phyloP scores from a whole-genome alignment of 2,797 vertebrate species.

The Galagoides demidoff region DNA sequence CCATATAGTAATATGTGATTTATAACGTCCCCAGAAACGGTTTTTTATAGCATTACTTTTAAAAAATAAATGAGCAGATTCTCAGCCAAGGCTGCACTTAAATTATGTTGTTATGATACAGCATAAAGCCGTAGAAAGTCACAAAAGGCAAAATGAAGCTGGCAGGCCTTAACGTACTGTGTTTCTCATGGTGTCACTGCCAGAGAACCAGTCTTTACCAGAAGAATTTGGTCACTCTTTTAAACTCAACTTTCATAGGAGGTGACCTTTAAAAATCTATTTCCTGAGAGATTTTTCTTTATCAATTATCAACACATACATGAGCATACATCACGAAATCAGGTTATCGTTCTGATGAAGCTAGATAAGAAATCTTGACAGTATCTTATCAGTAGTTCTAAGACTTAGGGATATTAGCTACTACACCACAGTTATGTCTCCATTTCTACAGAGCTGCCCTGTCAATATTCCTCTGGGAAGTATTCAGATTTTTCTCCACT shows the following conservation, averaged over 20 bases:
- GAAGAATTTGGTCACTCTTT: background rate
- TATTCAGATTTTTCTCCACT: background rate
- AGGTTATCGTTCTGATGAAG: background rate
- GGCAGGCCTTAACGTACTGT: background rate
- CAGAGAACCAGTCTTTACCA: background rate
- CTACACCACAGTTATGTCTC: background rate
- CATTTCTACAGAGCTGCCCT: background rate
- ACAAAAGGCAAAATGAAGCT: background rate
- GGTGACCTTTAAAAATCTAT: background rate
- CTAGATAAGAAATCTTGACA: background rate
- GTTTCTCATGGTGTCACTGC: background rate
- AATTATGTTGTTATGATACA: background rate
- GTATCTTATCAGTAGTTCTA: too few species aligned
- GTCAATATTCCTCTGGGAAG: background rate
- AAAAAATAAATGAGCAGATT: slow-evolving; percentile 69
- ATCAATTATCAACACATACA: background rate
- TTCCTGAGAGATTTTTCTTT: background rate
- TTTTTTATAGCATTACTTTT: slow-evolving; percentile 65
- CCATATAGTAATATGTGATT: slow-evolving; percentile 56
- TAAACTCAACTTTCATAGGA: slow-evolving; percentile 2
- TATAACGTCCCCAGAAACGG: slow-evolving; percentile 31
- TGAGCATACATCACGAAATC: background rate
- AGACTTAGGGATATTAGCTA: background rate
- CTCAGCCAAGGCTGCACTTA: slow-evolving; percentile 49
- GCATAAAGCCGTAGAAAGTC: background rate